A percentile compares a stretch with the other conserved stretches of the same genome.
phyloP scores from a whole-genome alignment of 1,140 invertebrate genomes.

The Achatina immaculata region DNA sequence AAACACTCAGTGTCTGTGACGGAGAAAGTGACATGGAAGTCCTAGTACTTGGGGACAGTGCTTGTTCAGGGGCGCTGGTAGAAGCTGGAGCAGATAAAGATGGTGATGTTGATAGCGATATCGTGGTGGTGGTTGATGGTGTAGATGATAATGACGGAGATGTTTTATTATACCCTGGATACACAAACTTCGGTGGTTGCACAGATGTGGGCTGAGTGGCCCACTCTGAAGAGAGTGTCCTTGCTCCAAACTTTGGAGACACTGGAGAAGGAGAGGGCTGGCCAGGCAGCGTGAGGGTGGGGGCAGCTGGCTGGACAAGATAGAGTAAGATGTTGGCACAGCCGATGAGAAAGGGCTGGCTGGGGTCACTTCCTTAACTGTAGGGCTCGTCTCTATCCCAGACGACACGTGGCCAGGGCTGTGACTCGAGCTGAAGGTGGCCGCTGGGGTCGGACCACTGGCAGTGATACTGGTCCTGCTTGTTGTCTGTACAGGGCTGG shows the following conservation, averaged over 20 bases:
- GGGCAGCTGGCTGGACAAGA: conserved; percentile 41
- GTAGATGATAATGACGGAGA: conserved; percentile 43
- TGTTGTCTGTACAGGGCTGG: conserved; percentile 5
- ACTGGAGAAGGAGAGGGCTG: conserved; percentile 29
- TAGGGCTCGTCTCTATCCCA: conserved; percentile 27
- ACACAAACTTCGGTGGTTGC: conserved; percentile 65
- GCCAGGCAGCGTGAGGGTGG: conserved; percentile 1
- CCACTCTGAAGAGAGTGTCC: conserved; percentile 60
- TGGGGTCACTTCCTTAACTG: conserved; percentile 24
- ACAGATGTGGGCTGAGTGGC: conserved; percentile 57
- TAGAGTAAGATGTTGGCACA: conserved; percentile 55
- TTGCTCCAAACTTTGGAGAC: conserved; percentile 39
- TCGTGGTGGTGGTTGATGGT: conserved; percentile 28
- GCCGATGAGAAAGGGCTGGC: conserved; percentile 49
- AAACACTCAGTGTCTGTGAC: conserved; percentile 22
- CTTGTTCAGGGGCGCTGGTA: conserved; percentile 11
- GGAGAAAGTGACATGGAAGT: conserved; percentile 22
- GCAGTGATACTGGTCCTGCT: conserved; percentile 30
- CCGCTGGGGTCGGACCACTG: conserved; percentile 36
- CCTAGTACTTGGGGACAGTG: background rate
- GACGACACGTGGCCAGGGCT: conserved; percentile 17
- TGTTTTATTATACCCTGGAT: conserved; percentile 57
- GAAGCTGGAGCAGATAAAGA: conserved; percentile 15
- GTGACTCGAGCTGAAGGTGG: conserved; percentile 45
- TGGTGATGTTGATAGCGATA: conserved; percentile 24